phyloP scores from a whole-genome alignment of 2,797 vertebrate species.

The Atherinosoma microstoma region DNA sequence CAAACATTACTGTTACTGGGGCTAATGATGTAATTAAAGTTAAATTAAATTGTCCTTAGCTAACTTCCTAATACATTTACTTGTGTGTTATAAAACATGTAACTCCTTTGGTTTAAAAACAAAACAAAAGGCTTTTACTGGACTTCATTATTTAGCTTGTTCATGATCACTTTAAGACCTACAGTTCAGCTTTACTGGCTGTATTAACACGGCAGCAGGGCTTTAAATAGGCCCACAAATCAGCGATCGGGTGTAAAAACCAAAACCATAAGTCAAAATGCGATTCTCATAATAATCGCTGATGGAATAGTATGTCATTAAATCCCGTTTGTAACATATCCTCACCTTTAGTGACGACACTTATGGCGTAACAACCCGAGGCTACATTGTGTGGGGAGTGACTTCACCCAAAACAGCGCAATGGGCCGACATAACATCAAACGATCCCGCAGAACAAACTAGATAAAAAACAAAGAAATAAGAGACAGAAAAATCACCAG shows the following conservation, averaged over 20 bases:
- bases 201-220: not conserved
- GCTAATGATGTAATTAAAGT: not conserved
- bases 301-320: fast-evolving
- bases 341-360: slow-evolving; percentile 63
- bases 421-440: slow-evolving; percentile 59
- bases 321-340: not conserved
- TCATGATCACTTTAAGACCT: not conserved
- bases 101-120: not conserved
- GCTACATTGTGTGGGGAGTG: slow-evolving; percentile 62
- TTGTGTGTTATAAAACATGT: not conserved
- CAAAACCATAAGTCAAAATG: not conserved
- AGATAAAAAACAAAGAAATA: not conserved
- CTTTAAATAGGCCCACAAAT: slow-evolving; percentile 23
- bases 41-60: not conserved
- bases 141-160: not conserved
- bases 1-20: not conserved
- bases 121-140: not conserved
- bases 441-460: slow-evolving; percentile 18
- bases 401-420: slow-evolving; percentile 48
- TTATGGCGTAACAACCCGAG: slow-evolving; percentile 28
- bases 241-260: not conserved
- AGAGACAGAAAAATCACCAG: not conserved
- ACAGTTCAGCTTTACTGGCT: not conserved
- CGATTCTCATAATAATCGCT: no score
- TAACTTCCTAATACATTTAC: not conserved